These are phyloP conservation scores for Calosoma granatense DNA, from an alignment of 1,140 invertebrate genomes.

Conservation along the genomic window DNA sequence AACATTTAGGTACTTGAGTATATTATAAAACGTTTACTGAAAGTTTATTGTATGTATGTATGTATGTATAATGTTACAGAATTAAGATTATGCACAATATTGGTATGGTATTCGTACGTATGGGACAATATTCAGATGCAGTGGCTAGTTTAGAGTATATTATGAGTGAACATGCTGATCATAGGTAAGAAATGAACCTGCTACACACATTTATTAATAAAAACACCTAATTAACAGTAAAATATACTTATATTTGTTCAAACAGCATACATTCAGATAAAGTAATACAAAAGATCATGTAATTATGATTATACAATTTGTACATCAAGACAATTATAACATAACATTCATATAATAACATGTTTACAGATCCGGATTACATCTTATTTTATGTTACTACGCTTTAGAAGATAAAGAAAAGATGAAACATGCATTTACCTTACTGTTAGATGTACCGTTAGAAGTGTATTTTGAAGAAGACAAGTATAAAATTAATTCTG, in stretches of 20 bases:
- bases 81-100: constrained; percentile 99
- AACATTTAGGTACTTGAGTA: constrained; percentile 68
- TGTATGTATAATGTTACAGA: constrained; percentile 37
- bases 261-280: no score
- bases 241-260: no score
- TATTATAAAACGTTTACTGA: constrained; percentile 10
- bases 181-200: no score
- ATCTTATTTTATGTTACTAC: constrained; percentile 88
- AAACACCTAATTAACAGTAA: no score
- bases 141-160: constrained; percentile 96
- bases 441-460: constrained; percentile 78
- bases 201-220: no score
- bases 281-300: constrained; percentile 14
- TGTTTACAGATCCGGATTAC: constrained; percentile 56
- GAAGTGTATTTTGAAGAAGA: constrained; percentile 70
- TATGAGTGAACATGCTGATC: constrained; percentile 89
- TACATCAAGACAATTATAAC: neutral
- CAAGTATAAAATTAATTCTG: constrained; percentile 43
- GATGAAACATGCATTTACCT: constrained; percentile 87
- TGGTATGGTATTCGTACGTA: constrained; percentile 87
- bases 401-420: constrained; percentile 88
- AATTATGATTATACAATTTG: constrained; percentile 18
- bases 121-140: constrained; percentile 94
- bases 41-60: neutral
- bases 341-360: no score